Conservation (phyloP, 2,888 invertebrate species). For the Capitulum mitella region DNA sequence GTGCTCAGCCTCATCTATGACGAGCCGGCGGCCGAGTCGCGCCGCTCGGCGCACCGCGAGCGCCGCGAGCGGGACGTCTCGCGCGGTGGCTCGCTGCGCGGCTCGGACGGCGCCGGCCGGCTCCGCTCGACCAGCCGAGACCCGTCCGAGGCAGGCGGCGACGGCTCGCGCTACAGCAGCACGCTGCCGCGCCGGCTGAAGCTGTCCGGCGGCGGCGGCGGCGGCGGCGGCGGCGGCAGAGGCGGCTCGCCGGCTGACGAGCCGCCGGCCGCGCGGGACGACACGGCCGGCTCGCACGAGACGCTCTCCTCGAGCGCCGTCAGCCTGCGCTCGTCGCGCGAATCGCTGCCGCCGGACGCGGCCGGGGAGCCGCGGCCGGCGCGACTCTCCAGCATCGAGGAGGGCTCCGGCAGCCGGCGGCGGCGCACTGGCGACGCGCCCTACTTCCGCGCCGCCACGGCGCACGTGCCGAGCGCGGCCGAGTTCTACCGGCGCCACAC, state of each 20-base stretch:
- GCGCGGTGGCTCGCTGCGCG: neutral
- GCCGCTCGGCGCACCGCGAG: neutral
- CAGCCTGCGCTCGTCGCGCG: constrained; percentile 23
- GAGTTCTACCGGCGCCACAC: constrained; percentile 11
- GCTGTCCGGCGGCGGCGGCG: neutral
- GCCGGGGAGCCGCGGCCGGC: neutral
- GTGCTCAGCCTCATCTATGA: constrained; percentile 14
- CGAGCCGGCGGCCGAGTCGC: neutral
- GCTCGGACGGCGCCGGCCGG: neutral
- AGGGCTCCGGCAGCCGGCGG: neutral
- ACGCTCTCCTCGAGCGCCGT: constrained; percentile 14
- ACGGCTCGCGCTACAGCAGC: neutral
- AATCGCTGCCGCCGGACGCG: constrained; percentile 10
- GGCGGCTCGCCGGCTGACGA: neutral
- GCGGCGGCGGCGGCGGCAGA: neutral
- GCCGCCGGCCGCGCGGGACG: no score
- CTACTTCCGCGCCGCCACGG: constrained; percentile 5
- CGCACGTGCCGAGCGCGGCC: neutral
- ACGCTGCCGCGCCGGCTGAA: neutral
- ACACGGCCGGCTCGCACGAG: neutral
- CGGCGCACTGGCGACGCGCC: constrained; percentile 10
- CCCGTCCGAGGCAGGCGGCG: neutral
- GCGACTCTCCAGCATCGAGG: neutral
- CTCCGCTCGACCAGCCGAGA: neutral
- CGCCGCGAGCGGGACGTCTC: neutral